Base-by-base conservation (phyloP, 2,113 vertebrate species). In the Clarias batrachus region DNA sequence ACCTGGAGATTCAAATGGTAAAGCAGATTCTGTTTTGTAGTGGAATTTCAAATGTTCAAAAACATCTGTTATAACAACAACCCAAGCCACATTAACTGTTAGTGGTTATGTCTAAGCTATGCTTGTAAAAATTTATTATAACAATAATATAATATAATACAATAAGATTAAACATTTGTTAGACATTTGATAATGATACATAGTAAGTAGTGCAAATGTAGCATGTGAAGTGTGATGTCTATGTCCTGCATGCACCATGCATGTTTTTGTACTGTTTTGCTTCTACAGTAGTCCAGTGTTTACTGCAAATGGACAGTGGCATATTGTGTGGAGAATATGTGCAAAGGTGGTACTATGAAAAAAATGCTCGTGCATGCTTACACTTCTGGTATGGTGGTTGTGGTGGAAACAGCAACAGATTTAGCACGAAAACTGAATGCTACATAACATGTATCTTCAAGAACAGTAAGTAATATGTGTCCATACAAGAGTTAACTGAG, bases 301-400 rank as follows among this genome's bases (percentile, higher is more conserved):
- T 82, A 81, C 90, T 94, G 88, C 52, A 88, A 30, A 63, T 82
- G 81, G 93, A 94, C 76, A 0, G 12, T 13, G 94, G 95, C 63
- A 21, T 59, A 48, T 4, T 2, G 30, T 95, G 94, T 89, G 68
- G 13, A 33, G 87, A 91, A 41, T 94, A 76, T 92, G 85, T 89
- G 82, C 88, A 76, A 12, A 81, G n/a, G 3, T 96, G 93, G 94
- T 94, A 92, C 90, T 95, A 93, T 94, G 91, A 95, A 88, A 74
- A 48, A 76, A 78, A 23, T 70, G 0, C 92, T 57, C 89, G 77
- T 93, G 93, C 92, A 92, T 96, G 95, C 89, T 71, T 84, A 9
- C 85, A 57, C 48, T 95, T 96, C 93, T 96, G 93, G 93, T 95
- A 90, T 12, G 93, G 94, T 2, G 92, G 94, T 76, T 95, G 95